Evolutionary conservation across 2,113 vertebrate species (phyloP).

Genomic region (Dromiciops gliroides): DNA sequence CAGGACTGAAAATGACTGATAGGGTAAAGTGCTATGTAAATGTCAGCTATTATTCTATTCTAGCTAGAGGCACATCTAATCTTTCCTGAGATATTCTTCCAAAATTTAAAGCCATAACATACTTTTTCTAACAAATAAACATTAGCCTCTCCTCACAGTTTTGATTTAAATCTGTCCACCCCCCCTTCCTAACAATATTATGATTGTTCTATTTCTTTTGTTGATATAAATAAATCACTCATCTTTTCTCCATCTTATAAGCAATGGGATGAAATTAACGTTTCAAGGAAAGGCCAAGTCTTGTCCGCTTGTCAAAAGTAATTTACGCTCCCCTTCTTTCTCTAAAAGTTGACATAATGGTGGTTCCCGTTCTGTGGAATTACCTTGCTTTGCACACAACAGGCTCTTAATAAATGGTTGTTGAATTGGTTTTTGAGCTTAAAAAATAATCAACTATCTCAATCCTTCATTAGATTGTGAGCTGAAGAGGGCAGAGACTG

Average conservation of each 20-base stretch:
- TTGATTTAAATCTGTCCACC: neutral
- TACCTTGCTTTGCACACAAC: neutral
- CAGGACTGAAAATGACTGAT: neutral
- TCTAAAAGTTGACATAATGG: neutral
- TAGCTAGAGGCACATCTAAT: neutral
- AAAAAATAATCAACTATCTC: neutral
- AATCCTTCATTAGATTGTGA: neutral
- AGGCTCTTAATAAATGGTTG: neutral
- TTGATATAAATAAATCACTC: constrained; percentile 38
- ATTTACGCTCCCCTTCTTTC: neutral
- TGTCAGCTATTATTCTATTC: neutral
- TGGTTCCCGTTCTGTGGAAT: neutral
- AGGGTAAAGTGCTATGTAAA: neutral
- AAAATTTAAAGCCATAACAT: neutral
- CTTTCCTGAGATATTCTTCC: constrained; percentile 2
- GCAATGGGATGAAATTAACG: constrained; percentile 7
- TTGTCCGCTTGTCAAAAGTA: neutral
- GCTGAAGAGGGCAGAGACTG: neutral
- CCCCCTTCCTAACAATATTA: neutral
- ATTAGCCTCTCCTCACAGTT: neutral
- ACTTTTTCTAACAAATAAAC: neutral
- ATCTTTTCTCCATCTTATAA: constrained; percentile 39
- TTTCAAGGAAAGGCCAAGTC: neutral
- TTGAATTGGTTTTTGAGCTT: neutral
- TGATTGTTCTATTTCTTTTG: constrained; percentile 17